These are phyloP conservation scores for Rutpela maculata DNA, from an alignment of 2,888 invertebrate genomes.

Conservation along the genomic window DNA sequence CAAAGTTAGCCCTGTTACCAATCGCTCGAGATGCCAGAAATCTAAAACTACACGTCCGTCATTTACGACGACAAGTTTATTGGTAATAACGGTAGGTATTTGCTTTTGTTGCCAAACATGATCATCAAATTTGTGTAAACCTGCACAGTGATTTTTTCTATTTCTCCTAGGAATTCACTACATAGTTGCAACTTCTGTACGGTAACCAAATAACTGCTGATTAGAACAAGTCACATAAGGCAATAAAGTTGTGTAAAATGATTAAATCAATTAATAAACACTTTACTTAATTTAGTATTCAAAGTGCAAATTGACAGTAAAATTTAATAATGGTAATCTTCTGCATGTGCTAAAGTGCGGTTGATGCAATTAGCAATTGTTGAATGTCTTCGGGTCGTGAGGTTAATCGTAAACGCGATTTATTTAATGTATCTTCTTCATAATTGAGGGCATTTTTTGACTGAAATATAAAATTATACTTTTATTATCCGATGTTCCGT, in stretches of 20 bases:
- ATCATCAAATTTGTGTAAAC: slow-evolving; percentile 22
- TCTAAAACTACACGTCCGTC: not conserved
- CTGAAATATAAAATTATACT: too few species aligned
- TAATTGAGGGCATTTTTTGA: too few species aligned
- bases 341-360: slow-evolving; percentile 14
- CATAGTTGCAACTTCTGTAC: too few species aligned
- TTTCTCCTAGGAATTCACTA: too few species aligned
- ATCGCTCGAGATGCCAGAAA: too few species aligned
- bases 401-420: too few species aligned
- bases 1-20: too few species aligned
- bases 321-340: slow-evolving; percentile 15
- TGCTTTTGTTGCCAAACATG: slow-evolving; percentile 23
- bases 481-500: too few species aligned
- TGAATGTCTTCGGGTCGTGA: not conserved
- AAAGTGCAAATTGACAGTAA: slow-evolving; percentile 15
- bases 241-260: not conserved
- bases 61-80: slow-evolving; percentile 18
- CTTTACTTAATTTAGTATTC: slow-evolving; percentile 16
- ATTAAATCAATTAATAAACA: slow-evolving; percentile 24
- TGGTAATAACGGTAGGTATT: slow-evolving; percentile 29
- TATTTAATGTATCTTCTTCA: too few species aligned
- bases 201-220: too few species aligned
- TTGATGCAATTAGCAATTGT: slow-evolving; percentile 1
- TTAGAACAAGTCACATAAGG: not conserved
- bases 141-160: slow-evolving; percentile 11